Evolutionary conservation across 1,140 invertebrate genomes (phyloP), one percentile per base, ranked within the genome.

Genomic region (Asbolus verrucosus): DNA sequence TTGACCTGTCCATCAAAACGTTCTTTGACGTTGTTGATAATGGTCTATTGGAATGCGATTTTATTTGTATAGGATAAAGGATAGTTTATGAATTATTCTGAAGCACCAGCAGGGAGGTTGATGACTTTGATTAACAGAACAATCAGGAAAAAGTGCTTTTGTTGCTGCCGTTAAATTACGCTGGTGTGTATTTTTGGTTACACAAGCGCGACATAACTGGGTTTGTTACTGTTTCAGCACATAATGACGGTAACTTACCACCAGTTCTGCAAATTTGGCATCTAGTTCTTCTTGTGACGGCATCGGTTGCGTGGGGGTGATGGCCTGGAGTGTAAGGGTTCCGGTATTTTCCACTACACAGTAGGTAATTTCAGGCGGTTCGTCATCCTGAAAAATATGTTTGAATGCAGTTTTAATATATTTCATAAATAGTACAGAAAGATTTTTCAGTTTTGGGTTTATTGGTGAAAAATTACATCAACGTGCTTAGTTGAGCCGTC

Each of bases 201-300:
- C 3, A n/a, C 33, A 11, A 36, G 5, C 33, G 33, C 5, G 33
- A 5, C 5, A 5, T 36, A n/a, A 36, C 33, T 36, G 24, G 24
- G 24, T 27, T 27, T 27, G 33, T 36, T 36, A 36, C 6, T 11
- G 33, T 36, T 36, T n/a, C n/a, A n/a, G n/a, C n/a, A 36, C 6
- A 11, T 36, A 2, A n/a, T 59, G 6, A 24, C 19, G n/a, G 21
- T 9, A 73, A 87, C 88, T 87, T 81, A 93, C 92, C 79, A 98
- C 95, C 54, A 97, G 87, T 81, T 97, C 95, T 1, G 94, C 90
- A 84, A 98, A 98, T 84, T 95, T 96, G 60, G 90, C 89, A 83
- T 97, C 94, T 43, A 98, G 85, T 82, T 98, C 95, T 73, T 94
- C 92, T 79, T 95, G 92, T 2, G 92, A 88, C 1, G 96, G 96